phyloP scores from a whole-genome alignment of 2,888 invertebrate genomes.

The Luffia ferchaultella region DNA sequence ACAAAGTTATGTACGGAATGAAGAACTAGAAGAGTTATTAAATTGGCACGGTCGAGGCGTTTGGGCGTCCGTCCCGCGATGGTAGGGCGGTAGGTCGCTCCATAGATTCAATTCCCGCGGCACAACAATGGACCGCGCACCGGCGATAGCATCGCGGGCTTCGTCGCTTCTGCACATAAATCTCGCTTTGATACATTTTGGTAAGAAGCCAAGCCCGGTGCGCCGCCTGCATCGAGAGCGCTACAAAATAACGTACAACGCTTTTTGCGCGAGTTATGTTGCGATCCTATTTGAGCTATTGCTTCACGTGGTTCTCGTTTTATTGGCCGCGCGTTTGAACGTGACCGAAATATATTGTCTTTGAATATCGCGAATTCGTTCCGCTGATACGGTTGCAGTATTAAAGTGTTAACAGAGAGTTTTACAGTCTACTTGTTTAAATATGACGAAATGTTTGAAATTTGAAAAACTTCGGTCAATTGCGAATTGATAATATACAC shows the following conservation, averaged over 20 bases:
- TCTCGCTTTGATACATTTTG: constrained; percentile 62
- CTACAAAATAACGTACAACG: constrained; percentile 10
- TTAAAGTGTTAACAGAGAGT: too few relatives aligned
- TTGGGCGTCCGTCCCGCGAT: too few relatives aligned
- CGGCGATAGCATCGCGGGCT: constrained; percentile 49
- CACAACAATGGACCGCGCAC: constrained; percentile 14
- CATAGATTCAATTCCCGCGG: too few relatives aligned
- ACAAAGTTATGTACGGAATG: too few relatives aligned
- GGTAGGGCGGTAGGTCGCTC: too few relatives aligned
- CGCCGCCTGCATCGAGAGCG: constrained; percentile 18
- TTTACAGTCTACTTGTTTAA: too few relatives aligned
- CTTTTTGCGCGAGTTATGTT: constrained; percentile 9
- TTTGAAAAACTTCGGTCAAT: too few relatives aligned
- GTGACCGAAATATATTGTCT: background rate
- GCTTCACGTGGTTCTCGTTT: constrained; percentile 1
- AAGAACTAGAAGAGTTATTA: background rate
- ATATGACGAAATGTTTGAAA: too few relatives aligned
- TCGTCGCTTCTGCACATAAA: constrained; percentile 56
- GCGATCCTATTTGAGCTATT: constrained; percentile 2
- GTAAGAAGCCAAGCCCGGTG: constrained; percentile 51
- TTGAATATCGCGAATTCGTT: background rate
- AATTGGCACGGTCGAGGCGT: too few relatives aligned
- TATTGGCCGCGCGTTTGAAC: constrained; percentile 2
- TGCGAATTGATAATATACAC: too few relatives aligned
- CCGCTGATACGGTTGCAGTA: too few relatives aligned